Base-by-base conservation (phyloP, 2,113 vertebrate genomes). In the Pseudolaguvia tuberculata region DNA sequence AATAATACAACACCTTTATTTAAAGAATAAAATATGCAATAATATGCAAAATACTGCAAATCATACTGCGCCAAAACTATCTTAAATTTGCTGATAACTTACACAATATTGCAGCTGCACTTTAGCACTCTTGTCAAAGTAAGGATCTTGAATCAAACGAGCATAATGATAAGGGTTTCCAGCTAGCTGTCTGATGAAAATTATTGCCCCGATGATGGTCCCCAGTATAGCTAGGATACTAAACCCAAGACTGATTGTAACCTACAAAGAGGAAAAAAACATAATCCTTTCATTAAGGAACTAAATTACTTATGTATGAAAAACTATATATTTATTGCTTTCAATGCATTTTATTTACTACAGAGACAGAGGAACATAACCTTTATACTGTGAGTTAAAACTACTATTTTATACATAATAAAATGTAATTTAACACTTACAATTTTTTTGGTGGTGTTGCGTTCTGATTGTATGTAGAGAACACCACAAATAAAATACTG, bases 371-470 rank as follows among this genome's bases (percentile, higher is more conserved):
- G 20, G 2, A 15, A 45, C 7, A 47, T 7, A 48, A 1, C 5
- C 2, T 35, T 23, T 1, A 4, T 5, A 15, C 13, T 62, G 35
- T 21, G 10, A 18, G 58, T n/a, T 5, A 35, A 12, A 1, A 39
- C 8, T 63, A 69, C 20, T 42, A 1, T n/a, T n/a, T n/a, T 7
- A 42, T 42, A 42, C 4, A 53, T 70, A 12, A 53, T 15, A 21
- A 55, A 45, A 39, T 3, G 14, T 45, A 20, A 15, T n/a, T 6
- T 21, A 13, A 23, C 8, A 79, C 88, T 87, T 77, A 90, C 89
- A 7, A 79, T 85, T 82, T 89, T 88, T 78, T 91, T 91, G 58
- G 86, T 86, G 0, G 85, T 82, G n/a, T 80, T 85, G 53, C 83
- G 75, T n/a, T 88, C 86, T 48, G 88, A 74, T 69, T 87, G 15